A percentile compares a stretch with the other conserved stretches of the same genome.
Evolutionary conservation across 2,797 vertebrate genomes (phyloP).

Genomic region (Bovichtus variegatus): DNA sequence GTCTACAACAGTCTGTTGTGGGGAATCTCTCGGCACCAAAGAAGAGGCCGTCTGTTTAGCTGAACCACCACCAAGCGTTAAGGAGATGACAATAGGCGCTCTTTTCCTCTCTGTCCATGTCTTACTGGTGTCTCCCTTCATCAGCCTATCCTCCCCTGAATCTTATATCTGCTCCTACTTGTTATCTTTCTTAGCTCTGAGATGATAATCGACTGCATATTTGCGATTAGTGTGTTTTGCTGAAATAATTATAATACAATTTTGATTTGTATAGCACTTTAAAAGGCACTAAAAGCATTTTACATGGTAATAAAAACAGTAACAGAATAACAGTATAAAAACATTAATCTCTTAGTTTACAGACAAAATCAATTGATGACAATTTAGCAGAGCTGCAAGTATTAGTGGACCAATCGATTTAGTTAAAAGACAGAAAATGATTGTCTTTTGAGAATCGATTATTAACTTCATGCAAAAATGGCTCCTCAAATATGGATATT

Average conservation of each 20-base stretch:
- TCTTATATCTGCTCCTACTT: neutral
- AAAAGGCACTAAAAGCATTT: no score
- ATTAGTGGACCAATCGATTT: no score
- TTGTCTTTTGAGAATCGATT: no score
- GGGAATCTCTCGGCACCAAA: slow-evolving; percentile 24
- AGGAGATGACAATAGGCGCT: slow-evolving; percentile 53
- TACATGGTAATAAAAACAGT: no score
- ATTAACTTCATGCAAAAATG: no score
- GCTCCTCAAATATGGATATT: no score
- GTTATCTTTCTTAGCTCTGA: neutral
- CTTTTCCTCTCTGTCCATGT: neutral
- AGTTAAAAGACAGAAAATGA: no score
- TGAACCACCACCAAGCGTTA: slow-evolving; percentile 1
- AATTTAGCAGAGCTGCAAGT: neutral
- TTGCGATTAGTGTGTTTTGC: neutral
- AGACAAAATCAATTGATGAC: neutral
- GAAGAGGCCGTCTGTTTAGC: slow-evolving; percentile 45
- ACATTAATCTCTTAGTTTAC: neutral
- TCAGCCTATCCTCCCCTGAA: slow-evolving; percentile 3
- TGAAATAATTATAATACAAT: no score
- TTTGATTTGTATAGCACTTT: no score
- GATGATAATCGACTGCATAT: neutral
- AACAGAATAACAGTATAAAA: no score
- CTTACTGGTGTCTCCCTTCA: slow-evolving; percentile 2
- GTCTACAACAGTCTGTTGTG: slow-evolving; percentile 27